Evolutionary conservation across 2,113 vertebrate species (phyloP).

Genomic region (Ophthalmotilapia sp.): DNA sequence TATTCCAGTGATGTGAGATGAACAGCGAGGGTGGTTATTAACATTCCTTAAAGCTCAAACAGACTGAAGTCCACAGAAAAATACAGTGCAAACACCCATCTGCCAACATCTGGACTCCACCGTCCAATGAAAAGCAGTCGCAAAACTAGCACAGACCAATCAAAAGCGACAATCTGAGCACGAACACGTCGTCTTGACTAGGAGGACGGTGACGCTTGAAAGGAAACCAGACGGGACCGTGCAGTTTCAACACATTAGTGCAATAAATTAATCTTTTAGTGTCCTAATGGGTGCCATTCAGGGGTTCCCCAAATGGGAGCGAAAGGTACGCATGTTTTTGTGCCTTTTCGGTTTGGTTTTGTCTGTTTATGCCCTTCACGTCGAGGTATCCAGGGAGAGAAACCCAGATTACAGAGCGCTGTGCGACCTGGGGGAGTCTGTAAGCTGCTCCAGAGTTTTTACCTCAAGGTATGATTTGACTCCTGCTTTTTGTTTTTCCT

Average conservation of each 20-base stretch:
- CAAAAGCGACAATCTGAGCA: background rate
- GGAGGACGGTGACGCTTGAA: background rate
- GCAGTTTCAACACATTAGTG: background rate
- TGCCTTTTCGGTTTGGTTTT: slow-evolving; percentile 68
- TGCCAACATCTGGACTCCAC: background rate
- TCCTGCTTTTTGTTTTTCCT: background rate
- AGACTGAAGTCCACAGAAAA: slow-evolving; percentile 22
- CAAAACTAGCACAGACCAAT: slow-evolving; percentile 30
- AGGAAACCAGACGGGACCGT: background rate
- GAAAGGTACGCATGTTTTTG: slow-evolving; percentile 45
- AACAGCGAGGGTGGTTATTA: background rate
- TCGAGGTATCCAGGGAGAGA: slow-evolving; percentile 72
- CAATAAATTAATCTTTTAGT: too few species aligned
- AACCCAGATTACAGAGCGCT: slow-evolving; percentile 74
- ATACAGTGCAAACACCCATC: background rate
- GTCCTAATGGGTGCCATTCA: slow-evolving; percentile 4
- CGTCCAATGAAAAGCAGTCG: slow-evolving; percentile 26
- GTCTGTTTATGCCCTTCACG: slow-evolving; percentile 78
- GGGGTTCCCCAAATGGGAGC: slow-evolving; percentile 67
- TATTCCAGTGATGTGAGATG: background rate
- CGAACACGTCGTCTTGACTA: background rate
- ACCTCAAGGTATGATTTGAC: slow-evolving; percentile 71
- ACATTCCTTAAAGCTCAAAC: background rate
- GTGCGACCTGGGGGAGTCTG: slow-evolving; percentile 75
- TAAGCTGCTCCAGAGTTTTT: slow-evolving; percentile 84